Conservation (phyloP, 2,797 vertebrate species). For the Falco cherrug region DNA sequence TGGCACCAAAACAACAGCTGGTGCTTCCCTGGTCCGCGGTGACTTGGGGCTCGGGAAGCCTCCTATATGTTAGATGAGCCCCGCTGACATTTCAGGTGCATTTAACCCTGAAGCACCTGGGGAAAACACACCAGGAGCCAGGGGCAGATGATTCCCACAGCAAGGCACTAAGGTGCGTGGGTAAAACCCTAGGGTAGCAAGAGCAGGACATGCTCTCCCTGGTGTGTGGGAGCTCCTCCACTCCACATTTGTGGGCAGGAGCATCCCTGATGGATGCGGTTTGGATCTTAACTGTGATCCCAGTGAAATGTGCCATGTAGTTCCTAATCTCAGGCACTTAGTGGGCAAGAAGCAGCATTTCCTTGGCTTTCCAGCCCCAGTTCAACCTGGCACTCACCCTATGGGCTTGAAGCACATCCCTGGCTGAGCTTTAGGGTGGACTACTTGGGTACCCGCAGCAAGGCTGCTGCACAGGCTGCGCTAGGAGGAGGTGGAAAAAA, state of each 20-base stretch:
- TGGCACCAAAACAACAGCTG: background rate
- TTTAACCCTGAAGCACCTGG: background rate
- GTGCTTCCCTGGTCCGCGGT: background rate
- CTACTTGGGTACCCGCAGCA: fast-evolving
- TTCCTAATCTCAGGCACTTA: background rate
- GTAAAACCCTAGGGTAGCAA: background rate
- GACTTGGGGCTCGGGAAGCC: background rate
- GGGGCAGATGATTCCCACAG: background rate
- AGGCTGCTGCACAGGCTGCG: background rate
- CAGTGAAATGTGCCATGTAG: background rate
- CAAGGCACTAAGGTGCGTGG: background rate
- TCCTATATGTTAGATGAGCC: background rate
- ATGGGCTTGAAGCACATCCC: background rate
- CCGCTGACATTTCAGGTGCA: background rate
- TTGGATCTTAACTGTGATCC: background rate
- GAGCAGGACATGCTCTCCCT: background rate
- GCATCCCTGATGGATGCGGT: background rate
- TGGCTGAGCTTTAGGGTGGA: background rate
- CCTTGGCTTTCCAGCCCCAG: background rate
- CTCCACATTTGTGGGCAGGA: background rate
- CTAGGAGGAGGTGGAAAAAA: background rate
- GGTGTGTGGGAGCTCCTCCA: fast-evolving
- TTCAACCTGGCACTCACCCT: background rate
- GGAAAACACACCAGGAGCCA: background rate
- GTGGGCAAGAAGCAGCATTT: background rate